A percentile compares a stretch with the other conserved stretches of the same genome.
These are phyloP conservation scores for Dilophus febrilis DNA, from an alignment of 2,888 invertebrate species.

Conservation along the genomic window DNA sequence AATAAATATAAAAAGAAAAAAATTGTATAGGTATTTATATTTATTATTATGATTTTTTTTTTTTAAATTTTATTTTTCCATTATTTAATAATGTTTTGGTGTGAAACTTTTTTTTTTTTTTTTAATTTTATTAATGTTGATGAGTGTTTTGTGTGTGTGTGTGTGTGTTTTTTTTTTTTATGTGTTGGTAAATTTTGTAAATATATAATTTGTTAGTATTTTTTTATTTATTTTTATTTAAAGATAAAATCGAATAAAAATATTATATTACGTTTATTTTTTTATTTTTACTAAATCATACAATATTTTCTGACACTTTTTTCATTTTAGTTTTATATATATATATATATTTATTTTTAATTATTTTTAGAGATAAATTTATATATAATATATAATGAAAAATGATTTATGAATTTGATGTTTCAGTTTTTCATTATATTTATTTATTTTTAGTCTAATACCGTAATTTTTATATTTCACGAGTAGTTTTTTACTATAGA, in stretches of 20 bases:
- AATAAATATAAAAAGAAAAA: too few relatives aligned
- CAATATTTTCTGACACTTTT: background rate
- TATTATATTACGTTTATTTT: background rate
- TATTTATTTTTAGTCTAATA: too few relatives aligned
- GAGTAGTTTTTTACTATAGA: too few relatives aligned
- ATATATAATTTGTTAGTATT: slow-evolving; percentile 1
- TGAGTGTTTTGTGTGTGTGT: background rate
- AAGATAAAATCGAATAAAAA: background rate
- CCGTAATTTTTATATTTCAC: too few relatives aligned
- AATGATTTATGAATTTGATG: too few relatives aligned
- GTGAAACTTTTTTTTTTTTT: background rate
- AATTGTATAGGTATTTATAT: too few relatives aligned
- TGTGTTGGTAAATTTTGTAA: slow-evolving; percentile 1
- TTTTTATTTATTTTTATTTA: slow-evolving; percentile 1
- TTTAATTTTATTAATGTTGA: background rate
- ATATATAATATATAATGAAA: background rate
- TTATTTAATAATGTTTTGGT: background rate
- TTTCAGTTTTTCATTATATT: too few relatives aligned
- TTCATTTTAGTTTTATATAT: background rate
- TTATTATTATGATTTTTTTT: background rate
- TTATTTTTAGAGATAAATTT: background rate
- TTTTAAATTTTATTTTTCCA: background rate
- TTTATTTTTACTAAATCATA: background rate
- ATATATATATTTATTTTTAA: background rate
- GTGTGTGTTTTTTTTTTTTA: slow-evolving; percentile 2